These are phyloP conservation scores for Pogonocichla stellata DNA, from an alignment of 2,113 vertebrate genomes.

Conservation along the genomic window DNA sequence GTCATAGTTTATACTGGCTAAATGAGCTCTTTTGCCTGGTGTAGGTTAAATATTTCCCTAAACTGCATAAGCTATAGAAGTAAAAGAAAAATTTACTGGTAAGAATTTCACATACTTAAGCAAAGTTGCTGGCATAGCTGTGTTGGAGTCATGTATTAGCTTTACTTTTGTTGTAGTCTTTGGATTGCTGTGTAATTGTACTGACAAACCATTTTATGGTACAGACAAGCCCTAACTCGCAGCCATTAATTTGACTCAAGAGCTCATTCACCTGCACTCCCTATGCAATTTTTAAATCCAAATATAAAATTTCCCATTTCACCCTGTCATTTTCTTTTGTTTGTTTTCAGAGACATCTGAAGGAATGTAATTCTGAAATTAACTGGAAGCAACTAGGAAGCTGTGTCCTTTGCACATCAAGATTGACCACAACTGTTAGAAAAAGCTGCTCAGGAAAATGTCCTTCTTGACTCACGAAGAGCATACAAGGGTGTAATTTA, in stretches of 20 bases:
- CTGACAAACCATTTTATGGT: not conserved
- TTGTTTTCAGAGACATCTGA: conserved; percentile 65
- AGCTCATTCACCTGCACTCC: not conserved
- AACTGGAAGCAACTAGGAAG: not conserved
- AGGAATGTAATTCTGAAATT: conserved; percentile 50
- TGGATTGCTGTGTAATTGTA: not conserved
- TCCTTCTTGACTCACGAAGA: conserved; percentile 26
- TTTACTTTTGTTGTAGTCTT: conserved; percentile 3
- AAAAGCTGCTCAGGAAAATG: not conserved
- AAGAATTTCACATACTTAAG: not conserved
- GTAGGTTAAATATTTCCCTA: not conserved
- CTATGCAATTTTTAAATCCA: not conserved
- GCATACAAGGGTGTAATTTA: not conserved
- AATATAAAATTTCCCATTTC: not conserved
- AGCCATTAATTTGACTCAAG: not conserved
- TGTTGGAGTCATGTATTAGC: not conserved
- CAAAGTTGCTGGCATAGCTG: not conserved
- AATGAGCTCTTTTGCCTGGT: fast-evolving
- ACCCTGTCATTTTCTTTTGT: conserved; percentile 4
- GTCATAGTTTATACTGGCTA: not conserved
- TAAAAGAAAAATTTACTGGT: not conserved
- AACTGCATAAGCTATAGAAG: not conserved
- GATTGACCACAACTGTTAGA: not conserved
- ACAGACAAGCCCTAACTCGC: not conserved
- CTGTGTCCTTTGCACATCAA: not conserved